These are phyloP conservation scores for Cherax quadricarinatus DNA, from an alignment of 1,140 invertebrate genomes.

Conservation along the genomic window DNA sequence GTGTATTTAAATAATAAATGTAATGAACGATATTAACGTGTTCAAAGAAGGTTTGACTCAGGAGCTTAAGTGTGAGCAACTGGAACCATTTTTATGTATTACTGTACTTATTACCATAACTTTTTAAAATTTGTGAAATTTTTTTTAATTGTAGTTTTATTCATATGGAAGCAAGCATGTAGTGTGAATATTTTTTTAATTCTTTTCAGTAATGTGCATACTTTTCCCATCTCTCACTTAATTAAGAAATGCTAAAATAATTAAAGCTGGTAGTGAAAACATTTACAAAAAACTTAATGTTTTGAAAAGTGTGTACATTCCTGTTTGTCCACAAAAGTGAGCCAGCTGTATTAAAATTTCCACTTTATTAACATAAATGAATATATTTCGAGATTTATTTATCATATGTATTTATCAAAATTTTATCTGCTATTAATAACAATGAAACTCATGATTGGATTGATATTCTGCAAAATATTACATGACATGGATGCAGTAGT, in stretches of 20 bases:
- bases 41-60: too few relatives aligned
- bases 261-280: too few relatives aligned
- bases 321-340: constrained; percentile 29
- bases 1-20: too few relatives aligned
- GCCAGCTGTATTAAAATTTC: constrained; percentile 16
- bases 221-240: not conserved
- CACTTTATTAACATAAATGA: not conserved
- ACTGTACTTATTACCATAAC: not conserved
- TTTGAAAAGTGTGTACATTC: constrained; percentile 41
- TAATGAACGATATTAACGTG: too few relatives aligned
- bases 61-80: not conserved
- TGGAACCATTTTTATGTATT: not conserved
- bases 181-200: constrained; percentile 22
- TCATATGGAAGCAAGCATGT: constrained; percentile 36
- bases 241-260: too few relatives aligned
- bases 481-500: not conserved
- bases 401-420: not conserved
- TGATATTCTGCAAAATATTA: not conserved
- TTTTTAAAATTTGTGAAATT: not conserved
- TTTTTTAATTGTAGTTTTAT: not conserved
- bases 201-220: constrained; percentile 15
- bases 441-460: constrained; percentile 19
- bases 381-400: not conserved
- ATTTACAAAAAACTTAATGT: not conserved
- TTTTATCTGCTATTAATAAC: not conserved